These are phyloP conservation scores for Tethea ocularis DNA, from an alignment of 2,888 invertebrate genomes.

Conservation along the genomic window DNA sequence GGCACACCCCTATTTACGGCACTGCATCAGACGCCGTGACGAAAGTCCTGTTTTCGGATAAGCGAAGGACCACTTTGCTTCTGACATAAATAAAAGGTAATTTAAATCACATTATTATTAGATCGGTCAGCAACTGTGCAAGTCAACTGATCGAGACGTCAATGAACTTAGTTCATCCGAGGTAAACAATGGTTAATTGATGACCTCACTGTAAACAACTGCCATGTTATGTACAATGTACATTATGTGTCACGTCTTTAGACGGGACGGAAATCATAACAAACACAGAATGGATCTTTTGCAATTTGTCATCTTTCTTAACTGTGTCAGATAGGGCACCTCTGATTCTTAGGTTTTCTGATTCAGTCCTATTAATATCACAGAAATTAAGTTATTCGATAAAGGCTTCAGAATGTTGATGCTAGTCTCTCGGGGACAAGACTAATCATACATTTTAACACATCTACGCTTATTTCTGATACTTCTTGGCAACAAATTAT, in stretches of 20 bases:
- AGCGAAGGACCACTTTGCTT: too few relatives aligned
- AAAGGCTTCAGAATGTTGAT: too few relatives aligned
- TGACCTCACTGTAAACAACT: conserved; percentile 30
- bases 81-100: neutral
- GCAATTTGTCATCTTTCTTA: neutral
- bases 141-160: conserved; percentile 24
- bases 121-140: neutral
- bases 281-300: neutral
- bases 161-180: conserved; percentile 38
- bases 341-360: neutral
- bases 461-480: too few relatives aligned
- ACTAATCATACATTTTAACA: too few relatives aligned
- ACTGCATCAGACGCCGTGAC: too few relatives aligned
- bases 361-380: too few relatives aligned
- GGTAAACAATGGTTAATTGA: conserved; percentile 41
- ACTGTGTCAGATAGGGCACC: neutral
- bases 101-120: conserved; percentile 10
- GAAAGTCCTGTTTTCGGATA: too few relatives aligned
- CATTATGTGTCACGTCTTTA: neutral
- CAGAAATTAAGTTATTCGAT: too few relatives aligned
- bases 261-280: neutral
- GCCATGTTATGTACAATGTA: conserved; percentile 17
- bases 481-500: too few relatives aligned
- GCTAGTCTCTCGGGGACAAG: too few relatives aligned
- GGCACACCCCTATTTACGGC: too few relatives aligned